These are phyloP conservation scores for Eupithecia subfuscata DNA, from an alignment of 2,888 invertebrate genomes.

Conservation along the genomic window DNA sequence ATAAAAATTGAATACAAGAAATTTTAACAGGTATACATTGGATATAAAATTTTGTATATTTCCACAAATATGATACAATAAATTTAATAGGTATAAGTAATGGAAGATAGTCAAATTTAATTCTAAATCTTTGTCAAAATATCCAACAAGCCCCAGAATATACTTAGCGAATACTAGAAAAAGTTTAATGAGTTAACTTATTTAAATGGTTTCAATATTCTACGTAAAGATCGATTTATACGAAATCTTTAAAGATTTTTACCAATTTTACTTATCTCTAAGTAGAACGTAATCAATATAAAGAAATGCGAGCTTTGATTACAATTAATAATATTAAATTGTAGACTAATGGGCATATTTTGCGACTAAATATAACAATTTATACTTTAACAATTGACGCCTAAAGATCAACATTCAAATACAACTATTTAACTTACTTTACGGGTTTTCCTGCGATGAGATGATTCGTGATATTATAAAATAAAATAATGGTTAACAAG, in stretches of 20 bases:
- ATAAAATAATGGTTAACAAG: neutral
- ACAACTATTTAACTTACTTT: neutral
- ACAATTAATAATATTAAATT: neutral
- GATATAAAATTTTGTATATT: constrained; percentile 35
- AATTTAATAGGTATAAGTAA: constrained; percentile 18
- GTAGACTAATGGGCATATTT: neutral
- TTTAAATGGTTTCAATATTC: constrained; percentile 1
- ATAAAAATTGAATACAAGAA: constrained; percentile 31
- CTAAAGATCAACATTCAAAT: constrained; percentile 40
- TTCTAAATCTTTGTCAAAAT: constrained; percentile 3
- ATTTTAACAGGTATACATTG: constrained; percentile 32
- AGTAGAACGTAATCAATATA: neutral
- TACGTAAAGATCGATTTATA: neutral
- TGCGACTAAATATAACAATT: constrained; percentile 8
- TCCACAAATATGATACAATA: constrained; percentile 22
- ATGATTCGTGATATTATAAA: neutral
- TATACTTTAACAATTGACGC: constrained; percentile 40
- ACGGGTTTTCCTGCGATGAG: neutral
- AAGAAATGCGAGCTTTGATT: neutral
- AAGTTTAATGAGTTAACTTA: neutral
- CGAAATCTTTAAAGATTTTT: neutral
- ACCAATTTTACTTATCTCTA: neutral
- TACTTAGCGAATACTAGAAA: neutral
- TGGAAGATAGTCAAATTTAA: constrained; percentile 31
- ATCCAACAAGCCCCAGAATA: neutral